Percentiles rank a stretch among this genome's conserved stretches.
Conservation (phyloP, 2,797 vertebrate species). For the Phalloptychus januarius region DNA sequence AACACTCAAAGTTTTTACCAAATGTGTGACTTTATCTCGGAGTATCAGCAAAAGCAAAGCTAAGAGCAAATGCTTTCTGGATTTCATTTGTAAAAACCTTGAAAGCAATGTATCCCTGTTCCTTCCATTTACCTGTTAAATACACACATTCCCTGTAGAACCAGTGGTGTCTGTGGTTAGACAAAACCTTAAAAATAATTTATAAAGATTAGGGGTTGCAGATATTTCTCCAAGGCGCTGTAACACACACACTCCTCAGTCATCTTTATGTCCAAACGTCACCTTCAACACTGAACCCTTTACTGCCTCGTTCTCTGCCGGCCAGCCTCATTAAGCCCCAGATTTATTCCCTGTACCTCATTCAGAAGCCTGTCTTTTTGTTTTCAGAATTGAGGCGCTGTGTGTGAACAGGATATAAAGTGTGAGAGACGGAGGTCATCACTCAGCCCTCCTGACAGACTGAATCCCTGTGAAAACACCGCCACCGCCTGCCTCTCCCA, state of each 20-base stretch:
- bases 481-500: constrained; percentile 15
- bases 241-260: constrained; percentile 30
- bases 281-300: constrained; percentile 21
- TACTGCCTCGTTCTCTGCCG: constrained; percentile 6
- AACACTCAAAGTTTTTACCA: background rate
- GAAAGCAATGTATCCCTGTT: background rate
- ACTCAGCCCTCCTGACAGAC: constrained; percentile 52
- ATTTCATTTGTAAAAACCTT: background rate
- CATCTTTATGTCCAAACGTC: constrained; percentile 44
- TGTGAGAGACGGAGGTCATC: constrained; percentile 52
- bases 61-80: background rate
- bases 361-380: constrained; percentile 28
- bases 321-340: constrained; percentile 28
- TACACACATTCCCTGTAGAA: background rate
- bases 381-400: constrained; percentile 26
- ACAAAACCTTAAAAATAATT: background rate
- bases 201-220: background rate
- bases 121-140: background rate
- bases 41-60: background rate
- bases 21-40: background rate
- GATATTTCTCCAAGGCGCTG: background rate
- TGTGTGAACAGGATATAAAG: constrained; percentile 41
- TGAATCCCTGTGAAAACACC: constrained; percentile 52
- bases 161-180: background rate
- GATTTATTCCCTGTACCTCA: constrained; percentile 33